phyloP scores from a whole-genome alignment of 1,140 invertebrate genomes.

The Hyles vespertilio region DNA sequence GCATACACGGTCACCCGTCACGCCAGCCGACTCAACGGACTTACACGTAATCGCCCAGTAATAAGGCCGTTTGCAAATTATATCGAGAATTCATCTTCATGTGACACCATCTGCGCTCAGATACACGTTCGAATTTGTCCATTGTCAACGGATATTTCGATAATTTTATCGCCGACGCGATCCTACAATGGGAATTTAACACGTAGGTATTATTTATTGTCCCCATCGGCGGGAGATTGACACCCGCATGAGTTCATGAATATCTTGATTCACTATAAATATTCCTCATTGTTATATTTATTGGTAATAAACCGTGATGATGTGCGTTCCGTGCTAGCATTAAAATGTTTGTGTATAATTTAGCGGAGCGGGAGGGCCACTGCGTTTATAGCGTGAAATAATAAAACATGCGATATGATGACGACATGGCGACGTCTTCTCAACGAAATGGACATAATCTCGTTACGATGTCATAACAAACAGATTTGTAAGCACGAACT shows the following conservation, averaged over 20 bases:
- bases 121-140: background rate
- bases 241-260: conserved; percentile 32
- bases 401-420: conserved; percentile 68
- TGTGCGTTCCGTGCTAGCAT: conserved; percentile 42
- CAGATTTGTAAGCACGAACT: conserved; percentile 74
- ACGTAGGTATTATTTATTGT: conserved; percentile 7
- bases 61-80: too few species aligned
- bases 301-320: conserved; percentile 44
- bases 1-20: conserved; percentile 4
- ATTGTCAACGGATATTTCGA: background rate
- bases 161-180: background rate
- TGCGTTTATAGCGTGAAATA: conserved; percentile 59
- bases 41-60: too few species aligned
- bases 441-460: conserved; percentile 70
- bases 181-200: conserved; percentile 5
- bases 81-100: too few species aligned
- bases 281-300: conserved; percentile 42
- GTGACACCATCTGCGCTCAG: background rate
- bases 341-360: conserved; percentile 57
- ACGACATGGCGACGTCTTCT: conserved; percentile 61
- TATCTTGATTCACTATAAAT: conserved; percentile 37
- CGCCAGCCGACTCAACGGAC: too few species aligned
- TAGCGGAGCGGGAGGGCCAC: conserved; percentile 29
- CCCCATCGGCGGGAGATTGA: conserved; percentile 19
- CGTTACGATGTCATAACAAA: conserved; percentile 74